phyloP scores from a whole-genome alignment of 2,888 invertebrate species.

The Eristalis pertinax region DNA sequence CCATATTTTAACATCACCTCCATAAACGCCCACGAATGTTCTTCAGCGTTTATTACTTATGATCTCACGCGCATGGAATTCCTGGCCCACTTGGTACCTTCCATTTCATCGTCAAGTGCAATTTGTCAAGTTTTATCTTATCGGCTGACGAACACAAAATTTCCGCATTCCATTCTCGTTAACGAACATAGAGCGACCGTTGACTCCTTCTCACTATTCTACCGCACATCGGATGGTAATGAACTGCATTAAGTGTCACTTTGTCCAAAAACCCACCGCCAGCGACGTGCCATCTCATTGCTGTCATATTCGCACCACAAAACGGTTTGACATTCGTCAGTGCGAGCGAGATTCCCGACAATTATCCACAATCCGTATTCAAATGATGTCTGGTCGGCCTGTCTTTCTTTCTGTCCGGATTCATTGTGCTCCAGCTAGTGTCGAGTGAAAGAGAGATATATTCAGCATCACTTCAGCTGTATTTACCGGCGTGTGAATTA shows the following conservation, averaged over 20 bases:
- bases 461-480: conserved; percentile 40
- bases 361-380: conserved; percentile 57
- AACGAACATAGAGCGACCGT: conserved; percentile 38
- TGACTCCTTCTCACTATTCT: conserved; percentile 37
- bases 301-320: conserved; percentile 58
- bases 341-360: conserved; percentile 38
- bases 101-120: conserved; percentile 26
- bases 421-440: conserved; percentile 2
- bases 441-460: background rate
- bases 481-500: conserved; percentile 58
- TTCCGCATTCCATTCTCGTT: conserved; percentile 50
- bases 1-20: too few species aligned
- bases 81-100: background rate
- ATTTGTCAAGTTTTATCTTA: conserved; percentile 40
- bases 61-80: background rate
- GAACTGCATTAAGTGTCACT: conserved; percentile 53
- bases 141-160: background rate
- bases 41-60: background rate
- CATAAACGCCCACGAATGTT: background rate
- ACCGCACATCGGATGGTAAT: conserved; percentile 42
- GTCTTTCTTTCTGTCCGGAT: conserved; percentile 18
- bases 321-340: conserved; percentile 62
- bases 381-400: conserved; percentile 39
- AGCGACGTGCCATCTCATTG: conserved; percentile 34
- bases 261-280: conserved; percentile 46